Conservation (phyloP, 92 coral and sea anemone species). For the Phenganax stokvisi region DNA sequence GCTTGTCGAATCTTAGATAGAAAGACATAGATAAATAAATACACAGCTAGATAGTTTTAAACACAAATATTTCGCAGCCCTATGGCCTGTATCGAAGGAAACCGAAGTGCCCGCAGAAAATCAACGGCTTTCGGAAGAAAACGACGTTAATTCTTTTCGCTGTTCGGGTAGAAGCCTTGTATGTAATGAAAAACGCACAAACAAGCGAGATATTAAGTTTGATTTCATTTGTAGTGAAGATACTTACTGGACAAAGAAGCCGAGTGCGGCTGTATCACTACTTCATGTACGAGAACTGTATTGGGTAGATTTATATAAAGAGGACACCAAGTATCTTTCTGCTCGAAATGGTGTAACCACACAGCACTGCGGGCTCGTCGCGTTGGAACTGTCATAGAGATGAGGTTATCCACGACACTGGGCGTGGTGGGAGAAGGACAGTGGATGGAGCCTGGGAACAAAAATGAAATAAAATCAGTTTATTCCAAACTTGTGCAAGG, state of each 20-base stretch:
- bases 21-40: background rate
- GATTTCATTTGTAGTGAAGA: too few relatives aligned
- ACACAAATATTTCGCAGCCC: background rate
- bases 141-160: too few relatives aligned
- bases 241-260: conserved; percentile 78
- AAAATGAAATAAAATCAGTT: conserved; percentile 23
- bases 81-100: too few relatives aligned
- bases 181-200: background rate
- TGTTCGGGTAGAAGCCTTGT: too few relatives aligned
- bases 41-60: background rate
- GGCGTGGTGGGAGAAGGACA: conserved; percentile 22
- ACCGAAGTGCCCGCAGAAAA: too few relatives aligned
- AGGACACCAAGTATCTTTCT: conserved; percentile 88
- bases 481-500: background rate
- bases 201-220: background rate
- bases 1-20: conserved; percentile 67
- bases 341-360: conserved; percentile 81
- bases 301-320: conserved; percentile 67
- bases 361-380: conserved; percentile 94
- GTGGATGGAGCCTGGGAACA: conserved; percentile 55
- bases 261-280: conserved; percentile 80
- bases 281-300: conserved; percentile 72
- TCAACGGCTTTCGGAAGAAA: too few relatives aligned
- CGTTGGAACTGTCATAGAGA: conserved; percentile 73
- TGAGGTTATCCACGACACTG: conserved; percentile 74